Evolutionary conservation across 2,888 invertebrate genomes (phyloP).

Genomic region (Priocnemis perturbator): DNA sequence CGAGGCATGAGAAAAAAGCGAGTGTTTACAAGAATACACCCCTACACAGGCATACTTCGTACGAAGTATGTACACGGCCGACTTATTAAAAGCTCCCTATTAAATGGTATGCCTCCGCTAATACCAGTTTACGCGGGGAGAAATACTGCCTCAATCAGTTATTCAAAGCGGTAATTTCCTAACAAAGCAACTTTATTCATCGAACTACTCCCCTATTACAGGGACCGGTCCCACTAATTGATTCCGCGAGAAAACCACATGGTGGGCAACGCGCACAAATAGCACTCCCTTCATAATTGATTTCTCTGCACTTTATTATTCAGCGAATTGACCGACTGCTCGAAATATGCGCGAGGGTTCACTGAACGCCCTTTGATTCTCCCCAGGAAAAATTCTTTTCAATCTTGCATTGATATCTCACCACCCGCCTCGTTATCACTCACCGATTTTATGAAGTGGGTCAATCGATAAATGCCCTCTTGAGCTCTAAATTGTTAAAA

Average conservation of each 20-base stretch:
- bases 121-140: slow-evolving; percentile 28
- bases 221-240: slow-evolving; percentile 49
- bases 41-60: too few species aligned
- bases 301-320: too few species aligned
- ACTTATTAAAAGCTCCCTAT: slow-evolving; percentile 1
- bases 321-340: neutral
- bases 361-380: neutral
- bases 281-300: too few species aligned
- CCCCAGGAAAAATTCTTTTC: neutral
- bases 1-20: neutral
- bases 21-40: too few species aligned
- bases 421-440: neutral
- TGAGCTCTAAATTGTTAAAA: too few species aligned
- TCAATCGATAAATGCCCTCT: slow-evolving; percentile 2
- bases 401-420: neutral
- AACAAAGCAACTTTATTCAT: slow-evolving; percentile 56
- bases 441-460: slow-evolving; percentile 4
- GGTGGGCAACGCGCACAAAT: neutral
- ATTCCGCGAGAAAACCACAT: slow-evolving; percentile 40
- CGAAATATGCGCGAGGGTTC: neutral
- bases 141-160: slow-evolving; percentile 50
- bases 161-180: slow-evolving; percentile 55
- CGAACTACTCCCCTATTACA: slow-evolving; percentile 52
- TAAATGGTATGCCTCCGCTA: slow-evolving; percentile 32
- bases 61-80: too few species aligned